Evolutionary conservation across 2,113 vertebrate species (phyloP), one percentile per base, ranked within the genome.

Genomic region (Stercorarius parasiticus): DNA sequence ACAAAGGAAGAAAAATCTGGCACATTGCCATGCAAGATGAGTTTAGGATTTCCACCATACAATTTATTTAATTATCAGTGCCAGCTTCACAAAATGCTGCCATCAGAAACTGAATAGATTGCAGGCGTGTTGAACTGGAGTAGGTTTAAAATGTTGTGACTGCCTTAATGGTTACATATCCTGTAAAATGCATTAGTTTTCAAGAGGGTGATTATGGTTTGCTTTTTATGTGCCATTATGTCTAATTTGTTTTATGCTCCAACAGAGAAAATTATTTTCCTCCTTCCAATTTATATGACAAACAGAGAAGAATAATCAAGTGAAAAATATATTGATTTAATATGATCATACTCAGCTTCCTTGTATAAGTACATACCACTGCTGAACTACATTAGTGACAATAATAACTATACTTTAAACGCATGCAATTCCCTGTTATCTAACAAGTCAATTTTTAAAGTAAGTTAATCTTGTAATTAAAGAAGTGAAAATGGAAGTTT

Each of bases 241-340:
- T 96, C 95, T 98, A 98, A 98, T 98, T 98, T 98, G 95, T 90
- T 98, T 97, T 97, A 97, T 98, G 94, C 76, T 97, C 65, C 91
- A 97, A 92, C 91, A 97, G 95, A 95, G 95, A 98, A 98, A 98
- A 98, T 97, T 92, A 97, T 98, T 98, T 97, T 93, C 87, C 79
- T 98, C 49, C 85, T 90, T 97, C 82, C 87, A 97, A 95, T 97
- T 97, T 96, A 94, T 95, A 94, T 92, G 95, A 97, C 95, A 98
- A 98, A 96, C 66, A 96, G 43, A 96, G 93, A 97, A 95, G 82
- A 97, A 98, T 97, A 97, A 89, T 97, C 88, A 97, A 96, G 53
- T 95, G 67, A 94, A 93, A 97, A 96, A 88, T 88, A 92, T 93
- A 97, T 94, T 97, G 74, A 82, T 96, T 97, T 97, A 98, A 97